Evolutionary conservation across 2,113 vertebrate genomes (phyloP).

Genomic region (Odontophorus gujanensis): DNA sequence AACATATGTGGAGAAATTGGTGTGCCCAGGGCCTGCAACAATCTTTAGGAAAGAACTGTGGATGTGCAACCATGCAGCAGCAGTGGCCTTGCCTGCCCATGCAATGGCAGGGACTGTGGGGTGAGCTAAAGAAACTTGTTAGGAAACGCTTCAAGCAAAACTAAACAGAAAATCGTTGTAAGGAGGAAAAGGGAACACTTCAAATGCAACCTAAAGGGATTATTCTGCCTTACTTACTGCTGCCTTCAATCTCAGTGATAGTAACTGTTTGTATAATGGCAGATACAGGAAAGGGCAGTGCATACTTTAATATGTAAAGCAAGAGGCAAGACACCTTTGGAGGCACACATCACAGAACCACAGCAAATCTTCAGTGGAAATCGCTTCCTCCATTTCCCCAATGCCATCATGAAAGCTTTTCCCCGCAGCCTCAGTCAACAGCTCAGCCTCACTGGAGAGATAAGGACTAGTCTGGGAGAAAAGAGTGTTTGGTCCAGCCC

Average conservation of each 20-base stretch:
- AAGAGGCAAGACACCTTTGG: neutral
- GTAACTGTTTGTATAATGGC: neutral
- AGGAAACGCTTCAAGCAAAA: conserved; percentile 48
- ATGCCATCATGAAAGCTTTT: neutral
- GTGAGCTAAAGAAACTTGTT: conserved; percentile 16
- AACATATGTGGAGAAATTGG: neutral
- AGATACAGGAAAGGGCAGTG: neutral
- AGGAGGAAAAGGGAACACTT: neutral
- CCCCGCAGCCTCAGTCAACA: neutral
- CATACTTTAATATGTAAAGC: neutral
- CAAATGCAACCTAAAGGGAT: conserved; percentile 34
- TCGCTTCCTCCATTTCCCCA: neutral
- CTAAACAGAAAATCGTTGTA: conserved; percentile 1
- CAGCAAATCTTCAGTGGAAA: neutral
- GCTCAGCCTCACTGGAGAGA: neutral
- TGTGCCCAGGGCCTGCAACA: neutral
- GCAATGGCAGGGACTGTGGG: neutral
- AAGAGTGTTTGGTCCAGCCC: neutral
- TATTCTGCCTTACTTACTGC: conserved; percentile 46
- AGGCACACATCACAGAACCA: neutral
- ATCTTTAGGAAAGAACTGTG: neutral
- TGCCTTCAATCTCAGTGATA: neutral
- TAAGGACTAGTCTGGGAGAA: neutral
- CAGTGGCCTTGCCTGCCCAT: rapidly evolving
- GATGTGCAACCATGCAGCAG: neutral